Evolutionary conservation across 2,797 vertebrate genomes (phyloP), one percentile per base, ranked within the genome.

Genomic region (Pachyuromys duprasi): DNA sequence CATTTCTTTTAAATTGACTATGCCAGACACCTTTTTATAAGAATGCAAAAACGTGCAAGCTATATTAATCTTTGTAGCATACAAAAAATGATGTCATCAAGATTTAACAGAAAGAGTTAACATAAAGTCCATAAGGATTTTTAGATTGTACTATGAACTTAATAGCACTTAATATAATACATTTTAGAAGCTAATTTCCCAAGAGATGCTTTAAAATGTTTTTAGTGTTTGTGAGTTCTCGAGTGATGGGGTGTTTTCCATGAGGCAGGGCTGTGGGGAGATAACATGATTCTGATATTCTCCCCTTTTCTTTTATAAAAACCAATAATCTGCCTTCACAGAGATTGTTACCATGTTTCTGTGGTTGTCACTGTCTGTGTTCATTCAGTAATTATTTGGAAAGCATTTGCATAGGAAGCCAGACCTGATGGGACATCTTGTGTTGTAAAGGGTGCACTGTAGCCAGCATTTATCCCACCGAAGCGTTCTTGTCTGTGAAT

Each of bases 371-470:
- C 63, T n/a, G 42, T 49, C 13, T 67, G 24, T 6, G 8, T 74
- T 79, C 63, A 81, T 57, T 95, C 13, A 69, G 65, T 76, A 81
- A 81, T 81, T 86, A 83, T 81, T 93, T 92, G 57, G 42, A 42
- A 53, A 90, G 24, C 49, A 67, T 79, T n/a, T 76, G 63, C 13
- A 39, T 13, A 11, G 45, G 3, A 80, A 60, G 1, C 26, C 9
- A 76, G 39, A 72, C 63, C 63, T 8, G 0, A 2, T 33, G 2
- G 39, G 65, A 42, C 74, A 26, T 24, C 15, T 49, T 75, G 28
- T 60, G 42, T 57, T 75, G 55, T 49, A 65, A 1, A 11, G 1
- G 8, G 24, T 79, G 3, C 8, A 28, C 62, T 57, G 31, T 4
- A 69, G 28, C 65, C 8, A 60, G 1, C 22, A 20, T 63, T 83